These are phyloP conservation scores for Acrossocheilus fasciatus DNA, from an alignment of 2,797 vertebrate genomes.

Conservation along the genomic window DNA sequence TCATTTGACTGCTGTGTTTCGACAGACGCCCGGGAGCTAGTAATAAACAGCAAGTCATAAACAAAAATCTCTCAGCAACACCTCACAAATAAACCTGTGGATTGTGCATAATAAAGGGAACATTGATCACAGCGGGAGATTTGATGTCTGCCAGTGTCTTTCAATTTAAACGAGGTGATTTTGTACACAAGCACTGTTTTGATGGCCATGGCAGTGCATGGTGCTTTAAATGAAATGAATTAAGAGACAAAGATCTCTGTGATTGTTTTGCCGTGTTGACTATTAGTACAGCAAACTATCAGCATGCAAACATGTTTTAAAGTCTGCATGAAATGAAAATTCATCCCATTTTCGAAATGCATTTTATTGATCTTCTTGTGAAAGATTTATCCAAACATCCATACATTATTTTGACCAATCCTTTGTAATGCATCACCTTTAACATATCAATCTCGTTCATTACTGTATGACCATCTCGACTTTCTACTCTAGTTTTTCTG, in stretches of 20 bases:
- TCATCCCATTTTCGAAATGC: background rate
- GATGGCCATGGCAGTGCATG: background rate
- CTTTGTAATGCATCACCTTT: background rate
- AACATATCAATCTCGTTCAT: background rate
- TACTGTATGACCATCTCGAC: background rate
- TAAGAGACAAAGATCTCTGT: background rate
- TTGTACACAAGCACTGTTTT: background rate
- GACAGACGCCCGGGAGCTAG: constrained; percentile 16
- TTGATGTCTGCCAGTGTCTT: constrained; percentile 11
- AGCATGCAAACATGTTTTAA: background rate
- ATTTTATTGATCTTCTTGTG: background rate
- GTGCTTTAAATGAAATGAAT: background rate
- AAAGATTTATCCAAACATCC: background rate
- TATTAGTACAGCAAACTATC: background rate
- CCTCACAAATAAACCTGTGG: constrained; percentile 16
- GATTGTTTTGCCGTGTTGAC: background rate
- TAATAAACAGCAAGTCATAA: constrained; percentile 17
- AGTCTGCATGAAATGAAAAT: background rate
- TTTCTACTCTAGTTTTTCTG: background rate
- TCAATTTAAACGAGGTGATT: constrained; percentile 14
- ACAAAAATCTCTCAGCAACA: constrained; percentile 16
- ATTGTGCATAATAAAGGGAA: constrained; percentile 17
- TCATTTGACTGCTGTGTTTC: constrained; percentile 20
- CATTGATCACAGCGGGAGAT: background rate
- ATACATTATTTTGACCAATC: background rate